Evolutionary conservation across 2,797 vertebrate genomes (phyloP), one percentile per base, ranked within the genome.

Genomic region (Acridotheres tristis): DNA sequence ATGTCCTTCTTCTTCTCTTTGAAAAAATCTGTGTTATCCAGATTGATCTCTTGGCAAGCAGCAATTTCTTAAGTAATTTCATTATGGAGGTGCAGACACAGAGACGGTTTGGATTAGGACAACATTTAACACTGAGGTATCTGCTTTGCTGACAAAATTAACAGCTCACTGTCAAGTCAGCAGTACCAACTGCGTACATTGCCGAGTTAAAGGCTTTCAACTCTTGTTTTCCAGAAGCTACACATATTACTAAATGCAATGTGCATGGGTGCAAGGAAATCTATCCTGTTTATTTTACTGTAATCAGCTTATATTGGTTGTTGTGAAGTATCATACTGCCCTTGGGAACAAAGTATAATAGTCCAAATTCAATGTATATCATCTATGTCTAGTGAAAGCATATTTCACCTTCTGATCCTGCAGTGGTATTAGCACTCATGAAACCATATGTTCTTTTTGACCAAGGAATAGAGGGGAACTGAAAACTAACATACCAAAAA

Each of bases 61-160:
- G 19, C 21, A 85, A 82, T 65, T 82, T 79, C 10, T 89, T 54
- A 73, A 68, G 54, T 94, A 92, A 91, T 76, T 85, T 88, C 27
- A 85, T 92, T 95, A 74, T 32, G 9, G 63, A 79, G 17, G 12
- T 67, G 69, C 10, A 32, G 59, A 76, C 58, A 72, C 23, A 54
- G n/a, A 25, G 40, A 82, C 5, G 2, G 3, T 47, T 85, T 36
- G 25, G 40, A 87, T 85, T 85, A 91, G 73, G 36, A 54, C 27
- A 87, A 27, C 17, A 66, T 76, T 88, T 92, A 91, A 79, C 11
- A 29, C 5, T 77, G 78, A 76, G 62, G 7, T 55, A 87, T 66
- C 30, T 82, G 36, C 63, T 91, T 85, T 63, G 30, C 23, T 92
- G 71, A 88, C 47, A 89, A 92, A 92, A 92, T 81, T 89, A 78